Conservation (phyloP, 2,888 invertebrate genomes). For the Scaptomyza parva region DNA sequence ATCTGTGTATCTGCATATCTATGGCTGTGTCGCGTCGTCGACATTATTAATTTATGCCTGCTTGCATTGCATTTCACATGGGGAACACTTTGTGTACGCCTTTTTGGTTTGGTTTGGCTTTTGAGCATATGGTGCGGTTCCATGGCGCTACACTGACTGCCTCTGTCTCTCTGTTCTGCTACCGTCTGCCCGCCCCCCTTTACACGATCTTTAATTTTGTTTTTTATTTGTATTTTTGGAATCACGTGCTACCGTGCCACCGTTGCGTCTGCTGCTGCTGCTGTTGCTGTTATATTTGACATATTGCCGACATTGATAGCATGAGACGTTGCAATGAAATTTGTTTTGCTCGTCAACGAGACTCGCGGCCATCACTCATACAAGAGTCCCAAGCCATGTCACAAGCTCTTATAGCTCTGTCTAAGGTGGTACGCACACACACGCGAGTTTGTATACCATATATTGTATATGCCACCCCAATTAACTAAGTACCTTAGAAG, state of each 20-base stretch:
- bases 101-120: no score
- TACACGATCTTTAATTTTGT: constrained; percentile 29
- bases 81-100: constrained; percentile 62
- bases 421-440: constrained; percentile 14
- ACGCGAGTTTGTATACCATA: background rate
- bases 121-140: constrained; percentile 46
- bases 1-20: constrained; percentile 8
- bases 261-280: constrained; percentile 33
- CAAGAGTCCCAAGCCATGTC: constrained; percentile 45
- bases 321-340: constrained; percentile 78
- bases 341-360: constrained; percentile 77
- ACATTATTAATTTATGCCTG: constrained; percentile 75
- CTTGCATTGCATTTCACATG: constrained; percentile 57
- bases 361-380: constrained; percentile 64
- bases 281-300: constrained; percentile 62
- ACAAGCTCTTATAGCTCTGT: constrained; percentile 18
- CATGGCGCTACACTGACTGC: constrained; percentile 14
- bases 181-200: constrained; percentile 14
- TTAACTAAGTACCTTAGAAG: constrained; percentile 1
- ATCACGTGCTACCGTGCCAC: constrained; percentile 61
- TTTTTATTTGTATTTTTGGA: constrained; percentile 50
- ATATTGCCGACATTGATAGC: constrained; percentile 78
- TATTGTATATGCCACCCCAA: constrained; percentile 30
- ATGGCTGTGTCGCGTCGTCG: constrained; percentile 52
- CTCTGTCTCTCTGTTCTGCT: background rate